Evolutionary conservation across 2,113 vertebrate species (phyloP).

Genomic region (Mormyrus iriodes): DNA sequence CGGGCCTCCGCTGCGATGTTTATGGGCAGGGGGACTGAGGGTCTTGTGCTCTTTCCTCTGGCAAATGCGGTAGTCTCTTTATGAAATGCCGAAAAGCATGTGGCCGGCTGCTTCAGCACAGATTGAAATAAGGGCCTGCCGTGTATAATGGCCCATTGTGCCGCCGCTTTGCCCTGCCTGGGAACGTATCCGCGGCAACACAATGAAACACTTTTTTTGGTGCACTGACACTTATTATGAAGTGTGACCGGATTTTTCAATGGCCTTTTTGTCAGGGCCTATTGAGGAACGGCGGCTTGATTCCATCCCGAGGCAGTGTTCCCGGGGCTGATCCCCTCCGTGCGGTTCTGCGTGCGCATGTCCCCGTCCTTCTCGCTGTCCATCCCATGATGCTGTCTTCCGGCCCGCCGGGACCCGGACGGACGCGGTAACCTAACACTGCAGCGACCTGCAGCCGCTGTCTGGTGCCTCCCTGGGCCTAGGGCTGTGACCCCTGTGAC

Average conservation of each 20-base stretch:
- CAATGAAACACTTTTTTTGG: conserved; percentile 53
- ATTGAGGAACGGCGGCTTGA: conserved; percentile 49
- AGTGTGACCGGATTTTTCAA: conserved; percentile 52
- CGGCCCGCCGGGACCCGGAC: conserved; percentile 47
- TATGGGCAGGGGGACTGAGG: conserved; percentile 28
- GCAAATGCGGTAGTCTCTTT: background rate
- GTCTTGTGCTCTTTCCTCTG: background rate
- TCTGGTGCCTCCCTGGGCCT: conserved; percentile 52
- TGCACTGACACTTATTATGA: conserved; percentile 39
- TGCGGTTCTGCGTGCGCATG: background rate
- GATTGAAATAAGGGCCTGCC: background rate
- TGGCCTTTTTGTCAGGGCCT: conserved; percentile 56
- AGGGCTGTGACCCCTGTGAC: conserved; percentile 67
- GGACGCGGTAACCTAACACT: conserved; percentile 61
- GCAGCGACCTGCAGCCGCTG: conserved; percentile 57
- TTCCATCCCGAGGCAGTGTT: conserved; percentile 40
- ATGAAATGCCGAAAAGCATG: background rate
- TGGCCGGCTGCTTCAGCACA: background rate
- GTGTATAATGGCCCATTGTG: conserved; percentile 26
- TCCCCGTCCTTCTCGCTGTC: background rate
- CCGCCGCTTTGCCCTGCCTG: background rate
- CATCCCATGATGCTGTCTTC: conserved; percentile 52
- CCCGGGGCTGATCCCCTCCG: background rate
- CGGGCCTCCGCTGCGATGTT: background rate
- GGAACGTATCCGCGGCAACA: conserved; percentile 26